Evolutionary conservation across 2,888 invertebrate genomes (phyloP).

Genomic region (Lasioglossum vierecki): DNA sequence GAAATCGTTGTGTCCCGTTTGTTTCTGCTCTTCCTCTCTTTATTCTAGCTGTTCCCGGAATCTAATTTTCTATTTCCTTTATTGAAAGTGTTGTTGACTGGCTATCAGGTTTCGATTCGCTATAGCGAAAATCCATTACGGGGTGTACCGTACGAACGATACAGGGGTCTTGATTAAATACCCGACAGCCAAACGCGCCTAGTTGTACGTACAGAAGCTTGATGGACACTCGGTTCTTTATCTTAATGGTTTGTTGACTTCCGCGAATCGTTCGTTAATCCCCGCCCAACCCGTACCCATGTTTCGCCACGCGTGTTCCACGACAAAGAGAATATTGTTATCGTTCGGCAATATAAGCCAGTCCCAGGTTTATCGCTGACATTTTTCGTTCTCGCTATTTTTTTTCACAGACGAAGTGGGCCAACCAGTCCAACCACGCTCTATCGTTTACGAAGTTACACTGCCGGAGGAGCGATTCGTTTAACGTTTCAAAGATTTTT

Average conservation of each 20-base stretch:
- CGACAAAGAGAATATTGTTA: constrained; percentile 8
- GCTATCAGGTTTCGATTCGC: constrained; percentile 34
- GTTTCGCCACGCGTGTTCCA: not conserved
- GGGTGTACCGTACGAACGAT: constrained; percentile 36
- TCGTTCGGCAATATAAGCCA: not conserved
- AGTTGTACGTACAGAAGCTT: constrained; percentile 4
- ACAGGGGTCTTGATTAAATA: constrained; percentile 31
- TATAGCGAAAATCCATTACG: constrained; percentile 48
- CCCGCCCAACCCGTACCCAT: not conserved
- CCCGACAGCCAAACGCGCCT: constrained; percentile 1
- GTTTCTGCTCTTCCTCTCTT: not conserved
- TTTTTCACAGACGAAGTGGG: constrained; percentile 1
- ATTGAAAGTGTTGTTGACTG: not conserved
- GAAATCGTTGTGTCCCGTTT: not conserved
- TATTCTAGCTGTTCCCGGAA: not conserved
- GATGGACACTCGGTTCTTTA: constrained; percentile 44
- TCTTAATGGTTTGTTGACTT: constrained; percentile 43
- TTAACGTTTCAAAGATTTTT: constrained; percentile 9
- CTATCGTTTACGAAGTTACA: not conserved
- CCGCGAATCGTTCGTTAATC: constrained; percentile 22
- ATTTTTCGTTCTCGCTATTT: not conserved
- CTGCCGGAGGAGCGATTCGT: constrained; percentile 1
- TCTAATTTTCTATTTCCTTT: not conserved
- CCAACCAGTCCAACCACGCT: not conserved
- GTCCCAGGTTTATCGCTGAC: not conserved